phyloP scores from a whole-genome alignment of 2,797 vertebrate species.

The Micropoecilia bifurca region DNA sequence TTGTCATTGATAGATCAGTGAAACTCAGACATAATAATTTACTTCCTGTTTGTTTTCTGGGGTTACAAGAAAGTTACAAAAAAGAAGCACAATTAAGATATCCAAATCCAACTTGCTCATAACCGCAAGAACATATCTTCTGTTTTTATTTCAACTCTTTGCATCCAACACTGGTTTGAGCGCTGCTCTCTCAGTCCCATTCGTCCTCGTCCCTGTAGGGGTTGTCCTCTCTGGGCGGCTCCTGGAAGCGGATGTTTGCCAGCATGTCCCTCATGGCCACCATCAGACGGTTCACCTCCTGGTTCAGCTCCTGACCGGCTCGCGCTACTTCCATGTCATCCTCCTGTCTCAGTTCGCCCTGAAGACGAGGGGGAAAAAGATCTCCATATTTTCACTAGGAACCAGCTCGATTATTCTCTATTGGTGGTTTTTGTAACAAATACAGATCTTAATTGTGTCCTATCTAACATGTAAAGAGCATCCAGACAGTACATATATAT shows the following conservation, averaged over 20 bases:
- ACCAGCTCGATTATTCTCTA: not conserved
- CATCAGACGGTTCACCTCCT: slow-evolving; percentile 96
- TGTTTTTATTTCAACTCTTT: slow-evolving; percentile 8
- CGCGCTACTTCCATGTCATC: slow-evolving; percentile 87
- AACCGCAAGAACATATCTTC: slow-evolving; percentile 12
- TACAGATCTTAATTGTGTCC: not conserved
- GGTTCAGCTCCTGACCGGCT: slow-evolving; percentile 89
- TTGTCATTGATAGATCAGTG: not conserved
- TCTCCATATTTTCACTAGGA: not conserved
- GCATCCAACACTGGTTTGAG: slow-evolving; percentile 3
- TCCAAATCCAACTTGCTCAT: slow-evolving; percentile 10
- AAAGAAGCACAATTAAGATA: not conserved
- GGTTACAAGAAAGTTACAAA: not conserved
- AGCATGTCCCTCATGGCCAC: slow-evolving; percentile 97
- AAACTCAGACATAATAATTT: slow-evolving; percentile 1
- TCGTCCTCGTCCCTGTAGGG: slow-evolving; percentile 88
- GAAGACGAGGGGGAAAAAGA: not conserved
- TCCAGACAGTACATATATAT: not conserved
- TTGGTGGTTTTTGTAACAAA: not conserved
- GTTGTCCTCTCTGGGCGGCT: slow-evolving; percentile 90
- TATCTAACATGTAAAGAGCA: not conserved
- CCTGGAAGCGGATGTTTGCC: slow-evolving; percentile 96
- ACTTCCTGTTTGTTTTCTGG: not conserved
- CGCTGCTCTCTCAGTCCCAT: slow-evolving; percentile 84
- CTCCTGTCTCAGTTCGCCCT: slow-evolving; percentile 85